These are phyloP conservation scores for Mungos mungo DNA, from an alignment of 2,113 vertebrate genomes.

Conservation along the genomic window DNA sequence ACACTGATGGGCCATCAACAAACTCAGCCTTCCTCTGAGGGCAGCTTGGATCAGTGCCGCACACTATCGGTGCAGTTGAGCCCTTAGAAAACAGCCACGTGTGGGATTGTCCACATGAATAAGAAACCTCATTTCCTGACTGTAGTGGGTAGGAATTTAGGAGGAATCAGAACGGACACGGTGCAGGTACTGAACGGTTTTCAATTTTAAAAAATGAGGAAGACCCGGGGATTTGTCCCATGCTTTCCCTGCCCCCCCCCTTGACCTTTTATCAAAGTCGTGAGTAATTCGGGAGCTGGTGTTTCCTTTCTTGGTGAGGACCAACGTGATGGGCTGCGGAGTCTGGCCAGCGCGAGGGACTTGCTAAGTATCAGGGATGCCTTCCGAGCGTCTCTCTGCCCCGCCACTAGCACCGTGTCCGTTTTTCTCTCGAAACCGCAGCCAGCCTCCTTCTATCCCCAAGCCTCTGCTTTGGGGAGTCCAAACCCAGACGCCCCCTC, in stretches of 20 bases:
- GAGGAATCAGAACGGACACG: not conserved
- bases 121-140: not conserved
- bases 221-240: not conserved
- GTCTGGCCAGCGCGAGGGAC: not conserved
- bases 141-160: not conserved
- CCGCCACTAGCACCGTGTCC: too few species aligned
- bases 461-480: not conserved
- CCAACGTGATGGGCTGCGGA: not conserved
- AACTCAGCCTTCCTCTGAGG: not conserved
- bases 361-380: fast-evolving
- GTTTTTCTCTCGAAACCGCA: not conserved
- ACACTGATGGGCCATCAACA: fast-evolving
- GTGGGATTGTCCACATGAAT: fast-evolving
- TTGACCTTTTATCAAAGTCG: not conserved
- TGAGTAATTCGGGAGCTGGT: not conserved
- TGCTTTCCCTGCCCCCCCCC: not conserved
- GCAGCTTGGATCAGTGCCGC: not conserved
- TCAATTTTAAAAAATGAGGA: not conserved
- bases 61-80: not conserved
- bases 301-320: not conserved
- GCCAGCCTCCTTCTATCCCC: too few species aligned
- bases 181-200: not conserved
- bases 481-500: not conserved
- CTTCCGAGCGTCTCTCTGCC: not conserved
- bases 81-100: not conserved